These are phyloP conservation scores for Timema podura DNA, from an alignment of 2,888 invertebrate species.

Conservation along the genomic window DNA sequence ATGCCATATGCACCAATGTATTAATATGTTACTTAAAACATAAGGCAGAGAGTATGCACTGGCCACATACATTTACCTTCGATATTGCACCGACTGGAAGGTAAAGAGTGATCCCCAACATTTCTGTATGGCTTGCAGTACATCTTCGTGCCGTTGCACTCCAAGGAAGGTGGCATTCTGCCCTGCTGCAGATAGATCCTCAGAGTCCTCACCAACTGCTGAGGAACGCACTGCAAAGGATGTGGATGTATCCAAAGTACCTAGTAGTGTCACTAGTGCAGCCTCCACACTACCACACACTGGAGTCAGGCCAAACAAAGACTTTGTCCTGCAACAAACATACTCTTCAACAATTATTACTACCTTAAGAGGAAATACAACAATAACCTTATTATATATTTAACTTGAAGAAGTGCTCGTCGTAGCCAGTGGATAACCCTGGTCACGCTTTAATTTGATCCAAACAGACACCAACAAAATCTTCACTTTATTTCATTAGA, in stretches of 20 bases:
- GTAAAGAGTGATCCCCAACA: slow-evolving; percentile 84
- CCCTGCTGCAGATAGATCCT: slow-evolving; percentile 75
- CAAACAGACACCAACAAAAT: too few relatives aligned
- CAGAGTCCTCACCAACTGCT: slow-evolving; percentile 75
- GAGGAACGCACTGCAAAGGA: slow-evolving; percentile 60
- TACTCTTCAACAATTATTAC: not conserved
- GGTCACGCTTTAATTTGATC: too few relatives aligned
- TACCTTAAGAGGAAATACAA: not conserved
- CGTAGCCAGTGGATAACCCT: too few relatives aligned
- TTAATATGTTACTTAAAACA: not conserved
- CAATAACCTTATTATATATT: too few relatives aligned
- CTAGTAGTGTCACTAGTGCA: slow-evolving; percentile 39
- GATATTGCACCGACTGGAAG: slow-evolving; percentile 70
- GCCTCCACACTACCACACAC: slow-evolving; percentile 44
- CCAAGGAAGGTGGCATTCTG: slow-evolving; percentile 78
- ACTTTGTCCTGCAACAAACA: slow-evolving; percentile 28
- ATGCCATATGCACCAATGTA: too few relatives aligned
- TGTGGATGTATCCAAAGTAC: slow-evolving; percentile 24
- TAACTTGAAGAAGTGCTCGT: too few relatives aligned
- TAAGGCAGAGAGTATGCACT: not conserved
- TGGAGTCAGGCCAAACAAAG: slow-evolving; percentile 27
- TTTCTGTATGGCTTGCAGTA: slow-evolving; percentile 56
- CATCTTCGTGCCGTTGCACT: slow-evolving; percentile 41
- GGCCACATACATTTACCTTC: slow-evolving; percentile 53
- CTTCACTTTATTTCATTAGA: too few relatives aligned